Percentiles rank a stretch among this genome's conserved stretches.
Evolutionary conservation across 1,140 invertebrate genomes (phyloP).

Genomic region (Eufriesea mexicana): DNA sequence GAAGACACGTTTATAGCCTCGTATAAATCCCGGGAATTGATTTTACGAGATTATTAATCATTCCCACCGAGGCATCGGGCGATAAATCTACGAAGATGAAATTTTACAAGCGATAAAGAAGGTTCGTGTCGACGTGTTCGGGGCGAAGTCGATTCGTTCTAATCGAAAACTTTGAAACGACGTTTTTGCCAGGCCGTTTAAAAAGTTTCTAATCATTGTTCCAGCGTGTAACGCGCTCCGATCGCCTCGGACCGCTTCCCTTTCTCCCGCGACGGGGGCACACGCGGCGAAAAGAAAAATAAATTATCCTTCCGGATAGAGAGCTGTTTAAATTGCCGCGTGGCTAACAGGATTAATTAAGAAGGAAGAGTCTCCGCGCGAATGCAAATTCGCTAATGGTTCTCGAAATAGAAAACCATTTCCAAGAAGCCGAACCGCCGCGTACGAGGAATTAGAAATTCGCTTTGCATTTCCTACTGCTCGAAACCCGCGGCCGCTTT

Average conservation of each 20-base stretch:
- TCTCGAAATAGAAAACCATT: conserved; percentile 44
- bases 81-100: background rate
- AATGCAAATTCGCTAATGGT: conserved; percentile 1
- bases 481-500: background rate
- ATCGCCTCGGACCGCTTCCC: background rate
- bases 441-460: conserved; percentile 40
- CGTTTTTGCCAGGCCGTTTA: too few relatives aligned
- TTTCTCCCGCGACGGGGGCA: background rate
- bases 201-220: background rate
- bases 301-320: background rate
- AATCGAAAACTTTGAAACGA: background rate
- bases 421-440: conserved; percentile 22
- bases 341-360: conserved; percentile 15
- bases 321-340: background rate
- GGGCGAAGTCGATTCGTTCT: background rate
- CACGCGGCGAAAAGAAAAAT: background rate
- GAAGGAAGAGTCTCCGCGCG: conserved; percentile 6
- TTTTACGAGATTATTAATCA: conserved; percentile 20
- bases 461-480: conserved; percentile 18
- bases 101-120: conserved; percentile 2
- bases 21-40: conserved; percentile 16
- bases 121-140: background rate
- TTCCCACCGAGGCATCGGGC: background rate
- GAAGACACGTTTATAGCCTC: background rate
- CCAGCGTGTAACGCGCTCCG: too few relatives aligned